Evolutionary conservation across 2,113 vertebrate species (phyloP).

Genomic region (Dolichallabes microphthalmus): DNA sequence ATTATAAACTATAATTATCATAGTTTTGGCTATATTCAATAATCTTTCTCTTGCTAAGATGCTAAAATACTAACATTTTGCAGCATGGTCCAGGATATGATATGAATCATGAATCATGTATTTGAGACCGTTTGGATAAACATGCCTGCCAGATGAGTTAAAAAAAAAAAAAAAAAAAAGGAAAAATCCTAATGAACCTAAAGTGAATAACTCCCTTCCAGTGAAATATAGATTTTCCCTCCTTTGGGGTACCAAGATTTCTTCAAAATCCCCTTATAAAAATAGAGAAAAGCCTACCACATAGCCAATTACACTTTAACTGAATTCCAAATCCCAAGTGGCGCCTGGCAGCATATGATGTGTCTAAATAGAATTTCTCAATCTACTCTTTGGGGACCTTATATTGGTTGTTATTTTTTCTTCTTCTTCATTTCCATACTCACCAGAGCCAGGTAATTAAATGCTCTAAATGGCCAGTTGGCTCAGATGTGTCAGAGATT

Average conservation of each 20-base stretch:
- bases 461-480: neutral
- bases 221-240: neutral
- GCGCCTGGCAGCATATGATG: neutral
- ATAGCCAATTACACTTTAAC: conserved; percentile 13
- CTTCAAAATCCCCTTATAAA: neutral
- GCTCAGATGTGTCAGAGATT: neutral
- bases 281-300: neutral
- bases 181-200: neutral
- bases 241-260: neutral
- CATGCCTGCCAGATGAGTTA: neutral
- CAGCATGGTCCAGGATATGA: too few species aligned
- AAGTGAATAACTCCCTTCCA: neutral
- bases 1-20: too few species aligned
- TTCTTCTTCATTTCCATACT: neutral
- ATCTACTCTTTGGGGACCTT: neutral
- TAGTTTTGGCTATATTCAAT: too few species aligned
- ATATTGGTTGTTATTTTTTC: neutral
- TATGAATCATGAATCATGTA: too few species aligned
- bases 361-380: neutral
- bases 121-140: neutral
- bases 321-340: conserved; percentile 10
- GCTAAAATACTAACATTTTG: too few species aligned
- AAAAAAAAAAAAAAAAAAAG: too few species aligned
- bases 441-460: neutral
- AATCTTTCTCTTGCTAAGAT: too few species aligned